These are phyloP conservation scores for Natator depressus DNA, from an alignment of 2,113 vertebrate genomes.

Conservation along the genomic window DNA sequence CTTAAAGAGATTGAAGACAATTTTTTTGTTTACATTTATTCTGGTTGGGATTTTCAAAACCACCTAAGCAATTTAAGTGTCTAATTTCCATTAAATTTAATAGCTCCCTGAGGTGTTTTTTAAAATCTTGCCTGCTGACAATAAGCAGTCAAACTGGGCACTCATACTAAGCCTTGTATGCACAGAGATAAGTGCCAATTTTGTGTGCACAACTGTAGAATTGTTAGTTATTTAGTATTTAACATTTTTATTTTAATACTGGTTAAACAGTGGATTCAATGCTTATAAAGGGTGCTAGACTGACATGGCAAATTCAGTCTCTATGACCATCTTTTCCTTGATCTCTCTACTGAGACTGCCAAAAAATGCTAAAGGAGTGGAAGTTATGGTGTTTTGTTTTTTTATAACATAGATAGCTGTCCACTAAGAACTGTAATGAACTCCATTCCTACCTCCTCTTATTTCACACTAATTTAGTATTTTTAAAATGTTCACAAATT, in stretches of 20 bases:
- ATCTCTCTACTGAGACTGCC: not conserved
- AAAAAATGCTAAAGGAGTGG: not conserved
- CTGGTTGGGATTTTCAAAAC: not conserved
- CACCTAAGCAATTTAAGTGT: not conserved
- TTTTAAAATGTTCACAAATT: not conserved
- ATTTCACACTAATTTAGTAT: not conserved
- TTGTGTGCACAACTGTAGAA: accelerated
- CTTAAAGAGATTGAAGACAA: not conserved
- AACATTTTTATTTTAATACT: not conserved
- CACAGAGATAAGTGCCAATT: not conserved
- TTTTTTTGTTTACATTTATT: not conserved
- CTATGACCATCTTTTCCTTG: not conserved
- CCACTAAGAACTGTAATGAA: not conserved
- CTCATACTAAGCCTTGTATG: not conserved
- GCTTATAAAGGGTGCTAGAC: not conserved
- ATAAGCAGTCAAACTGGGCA: not conserved
- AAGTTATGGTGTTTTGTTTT: not conserved
- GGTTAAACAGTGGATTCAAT: not conserved
- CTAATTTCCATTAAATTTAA: not conserved
- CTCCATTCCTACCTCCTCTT: not conserved
- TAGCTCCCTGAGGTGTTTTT: not conserved
- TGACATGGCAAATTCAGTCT: not conserved
- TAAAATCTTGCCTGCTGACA: not conserved
- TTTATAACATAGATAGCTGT: not conserved
- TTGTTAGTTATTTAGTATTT: not conserved